Percentiles rank a stretch among this genome's conserved stretches.
phyloP scores from a whole-genome alignment of 2,797 vertebrate species.

The Sebastes jordani region DNA sequence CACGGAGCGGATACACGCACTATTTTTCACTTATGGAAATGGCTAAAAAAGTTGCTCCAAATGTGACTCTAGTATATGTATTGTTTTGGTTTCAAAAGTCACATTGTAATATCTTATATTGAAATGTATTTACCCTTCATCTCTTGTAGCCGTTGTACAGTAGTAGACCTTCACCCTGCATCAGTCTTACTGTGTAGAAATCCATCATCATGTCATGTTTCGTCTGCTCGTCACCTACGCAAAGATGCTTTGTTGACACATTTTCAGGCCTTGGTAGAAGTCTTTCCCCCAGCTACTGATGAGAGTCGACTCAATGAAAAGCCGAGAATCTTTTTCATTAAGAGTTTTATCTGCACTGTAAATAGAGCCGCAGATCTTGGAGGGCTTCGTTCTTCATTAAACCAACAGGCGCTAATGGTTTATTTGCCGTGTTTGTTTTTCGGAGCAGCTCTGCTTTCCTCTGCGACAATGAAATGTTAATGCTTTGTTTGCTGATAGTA shows the following conservation, averaged over 20 bases:
- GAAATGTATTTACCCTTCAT: neutral
- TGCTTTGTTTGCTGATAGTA: constrained; percentile 46
- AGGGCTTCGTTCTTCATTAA: constrained; percentile 26
- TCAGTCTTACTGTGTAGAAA: neutral
- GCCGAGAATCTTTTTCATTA: neutral
- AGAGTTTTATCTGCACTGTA: constrained; percentile 1
- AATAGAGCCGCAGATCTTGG: constrained; percentile 5
- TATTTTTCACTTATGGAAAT: neutral
- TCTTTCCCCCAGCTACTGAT: neutral
- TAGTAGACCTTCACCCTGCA: neutral
- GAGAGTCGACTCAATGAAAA: neutral
- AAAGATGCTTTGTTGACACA: neutral
- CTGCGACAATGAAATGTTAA: constrained; percentile 42
- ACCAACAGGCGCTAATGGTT: constrained; percentile 33
- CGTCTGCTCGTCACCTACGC: neutral
- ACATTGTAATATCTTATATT: neutral
- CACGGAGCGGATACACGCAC: neutral
- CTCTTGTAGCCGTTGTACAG: neutral
- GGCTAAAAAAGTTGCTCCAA: neutral
- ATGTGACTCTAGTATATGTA: neutral
- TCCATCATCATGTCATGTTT: neutral
- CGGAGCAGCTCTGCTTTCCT: constrained; percentile 15
- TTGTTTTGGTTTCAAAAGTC: neutral
- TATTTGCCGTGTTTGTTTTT: constrained; percentile 40
- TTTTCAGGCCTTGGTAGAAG: neutral